Evolutionary conservation across 2,113 vertebrate species (phyloP).

Genomic region (Sebastes fasciatus): DNA sequence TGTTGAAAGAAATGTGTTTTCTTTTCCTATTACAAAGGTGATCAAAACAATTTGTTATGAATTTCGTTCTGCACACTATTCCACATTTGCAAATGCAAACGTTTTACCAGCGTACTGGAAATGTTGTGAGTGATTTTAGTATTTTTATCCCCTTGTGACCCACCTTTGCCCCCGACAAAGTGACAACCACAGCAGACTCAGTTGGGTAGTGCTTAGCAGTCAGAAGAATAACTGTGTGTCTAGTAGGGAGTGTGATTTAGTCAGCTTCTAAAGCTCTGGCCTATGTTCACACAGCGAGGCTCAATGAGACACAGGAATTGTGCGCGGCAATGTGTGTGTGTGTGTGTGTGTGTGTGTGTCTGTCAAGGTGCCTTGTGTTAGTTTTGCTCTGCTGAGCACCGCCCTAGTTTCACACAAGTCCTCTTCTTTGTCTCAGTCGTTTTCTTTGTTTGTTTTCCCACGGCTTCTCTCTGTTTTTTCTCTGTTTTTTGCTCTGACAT

Average conservation of each 20-base stretch:
- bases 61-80: neutral
- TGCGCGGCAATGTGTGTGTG: constrained; percentile 5
- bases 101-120: neutral
- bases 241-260: constrained; percentile 51
- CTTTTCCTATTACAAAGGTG: neutral
- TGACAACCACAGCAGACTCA: constrained; percentile 44
- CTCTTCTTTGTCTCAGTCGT: constrained; percentile 27
- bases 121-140: neutral
- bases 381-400: constrained; percentile 41
- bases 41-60: neutral
- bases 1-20: neutral
- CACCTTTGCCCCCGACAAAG: constrained; percentile 36
- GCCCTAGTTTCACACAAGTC: constrained; percentile 35
- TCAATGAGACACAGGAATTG: constrained; percentile 25
- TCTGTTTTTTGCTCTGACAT: constrained; percentile 13
- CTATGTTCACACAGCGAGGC: constrained; percentile 37
- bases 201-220: constrained; percentile 22
- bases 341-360: constrained; percentile 5
- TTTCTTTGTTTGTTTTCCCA: neutral
- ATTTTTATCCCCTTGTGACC: neutral
- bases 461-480: neutral
- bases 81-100: neutral
- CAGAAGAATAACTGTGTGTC: constrained; percentile 35
- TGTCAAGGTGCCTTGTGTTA: constrained; percentile 49
- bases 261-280: constrained; percentile 41